A percentile compares a stretch with the other conserved stretches of the same genome.
Conservation (phyloP, 2,113 vertebrate species). For the Lepus timidus region DNA sequence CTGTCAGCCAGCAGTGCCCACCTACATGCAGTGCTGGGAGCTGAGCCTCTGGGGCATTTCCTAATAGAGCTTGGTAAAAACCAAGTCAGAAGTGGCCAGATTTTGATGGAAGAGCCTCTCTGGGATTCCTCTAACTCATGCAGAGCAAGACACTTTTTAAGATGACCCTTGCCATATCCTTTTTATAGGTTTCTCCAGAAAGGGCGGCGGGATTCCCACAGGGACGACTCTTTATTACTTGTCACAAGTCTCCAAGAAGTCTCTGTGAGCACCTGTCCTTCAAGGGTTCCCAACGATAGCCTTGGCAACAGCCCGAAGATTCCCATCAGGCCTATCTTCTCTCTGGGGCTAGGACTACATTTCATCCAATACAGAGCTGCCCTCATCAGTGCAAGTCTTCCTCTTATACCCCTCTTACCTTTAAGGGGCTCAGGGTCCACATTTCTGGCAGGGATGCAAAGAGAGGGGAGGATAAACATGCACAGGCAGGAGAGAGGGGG, state of each 20-base stretch:
- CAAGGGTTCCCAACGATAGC: background rate
- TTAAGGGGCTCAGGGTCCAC: accelerated
- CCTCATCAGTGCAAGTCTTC: background rate
- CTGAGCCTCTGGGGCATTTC: background rate
- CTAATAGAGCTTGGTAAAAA: background rate
- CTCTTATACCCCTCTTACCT: background rate
- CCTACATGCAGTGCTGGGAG: background rate
- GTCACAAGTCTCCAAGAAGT: background rate
- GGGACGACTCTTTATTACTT: background rate
- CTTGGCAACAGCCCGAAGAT: background rate
- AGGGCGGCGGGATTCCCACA: no score
- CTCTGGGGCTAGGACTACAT: background rate
- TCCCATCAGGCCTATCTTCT: background rate
- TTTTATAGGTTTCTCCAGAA: background rate
- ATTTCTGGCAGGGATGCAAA: background rate
- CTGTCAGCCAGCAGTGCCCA: no score
- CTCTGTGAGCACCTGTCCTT: background rate
- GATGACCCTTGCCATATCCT: background rate
- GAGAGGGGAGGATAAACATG: accelerated
- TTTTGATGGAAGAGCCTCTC: background rate
- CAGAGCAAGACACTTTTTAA: background rate
- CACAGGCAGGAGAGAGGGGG: background rate
- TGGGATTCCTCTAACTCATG: background rate
- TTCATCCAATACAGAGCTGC: background rate
- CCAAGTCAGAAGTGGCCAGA: accelerated